A percentile compares a stretch with the other conserved stretches of the same genome.
Evolutionary conservation across 2,888 invertebrate genomes (phyloP).

Genomic region (Ormyrus rosae): DNA sequence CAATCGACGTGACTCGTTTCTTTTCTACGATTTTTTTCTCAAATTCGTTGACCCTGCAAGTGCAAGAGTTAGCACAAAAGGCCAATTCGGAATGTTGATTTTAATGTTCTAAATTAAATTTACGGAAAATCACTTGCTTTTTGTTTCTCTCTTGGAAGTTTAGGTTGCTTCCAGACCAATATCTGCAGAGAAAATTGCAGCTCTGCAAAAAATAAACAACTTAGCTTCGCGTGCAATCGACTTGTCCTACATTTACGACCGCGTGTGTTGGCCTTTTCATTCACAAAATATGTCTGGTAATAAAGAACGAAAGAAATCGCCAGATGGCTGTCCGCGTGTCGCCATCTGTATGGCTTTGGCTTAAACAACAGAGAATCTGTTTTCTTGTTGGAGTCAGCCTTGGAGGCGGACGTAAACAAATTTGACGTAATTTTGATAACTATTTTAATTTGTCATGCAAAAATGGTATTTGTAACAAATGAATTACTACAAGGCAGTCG

Average conservation of each 20-base stretch:
- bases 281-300: slow-evolving; percentile 23
- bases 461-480: no score
- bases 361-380: slow-evolving; percentile 22
- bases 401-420: slow-evolving; percentile 15
- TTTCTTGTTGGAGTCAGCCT: neutral
- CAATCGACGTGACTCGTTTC: no score
- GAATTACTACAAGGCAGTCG: no score
- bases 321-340: neutral
- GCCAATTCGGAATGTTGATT: slow-evolving; percentile 30
- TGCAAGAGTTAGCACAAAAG: neutral
- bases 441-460: no score
- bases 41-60: no score
- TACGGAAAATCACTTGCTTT: slow-evolving; percentile 6
- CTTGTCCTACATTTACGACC: slow-evolving; percentile 28
- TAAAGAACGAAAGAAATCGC: neutral
- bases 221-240: slow-evolving; percentile 27
- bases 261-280: neutral
- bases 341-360: slow-evolving; percentile 22
- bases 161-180: slow-evolving; percentile 2
- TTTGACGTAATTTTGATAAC: no score
- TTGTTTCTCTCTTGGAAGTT: slow-evolving; percentile 20
- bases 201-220: slow-evolving; percentile 11
- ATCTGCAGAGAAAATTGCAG: slow-evolving; percentile 10
- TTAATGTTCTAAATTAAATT: slow-evolving; percentile 14
- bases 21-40: no score